These are phyloP conservation scores for Lasioglossum morio DNA, from an alignment of 2,888 invertebrate species.

Conservation along the genomic window DNA sequence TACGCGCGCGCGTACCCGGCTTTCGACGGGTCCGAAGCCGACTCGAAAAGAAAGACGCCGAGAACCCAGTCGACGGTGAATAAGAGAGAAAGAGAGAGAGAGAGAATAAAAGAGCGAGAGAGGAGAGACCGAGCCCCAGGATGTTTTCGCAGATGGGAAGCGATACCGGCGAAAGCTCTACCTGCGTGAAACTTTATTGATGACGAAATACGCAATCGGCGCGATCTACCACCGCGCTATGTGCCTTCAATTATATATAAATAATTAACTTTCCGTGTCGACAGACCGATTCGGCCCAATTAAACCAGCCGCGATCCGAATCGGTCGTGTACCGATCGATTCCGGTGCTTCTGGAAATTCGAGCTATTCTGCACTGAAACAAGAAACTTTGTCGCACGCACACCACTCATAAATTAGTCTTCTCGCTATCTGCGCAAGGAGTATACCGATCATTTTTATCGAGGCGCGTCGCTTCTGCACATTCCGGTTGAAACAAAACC, in stretches of 20 bases:
- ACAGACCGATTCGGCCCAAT: constrained; percentile 67
- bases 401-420: not conserved
- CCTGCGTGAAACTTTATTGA: constrained; percentile 74
- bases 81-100: constrained; percentile 26
- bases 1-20: constrained; percentile 31
- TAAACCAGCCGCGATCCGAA: constrained; percentile 64
- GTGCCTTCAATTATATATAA: constrained; percentile 75
- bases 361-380: not conserved
- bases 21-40: constrained; percentile 43
- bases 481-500: not conserved
- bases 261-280: constrained; percentile 73
- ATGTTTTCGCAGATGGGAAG: constrained; percentile 74
- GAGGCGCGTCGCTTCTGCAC: not conserved
- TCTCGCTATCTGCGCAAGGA: not conserved
- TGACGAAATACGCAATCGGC: constrained; percentile 76
- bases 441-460: not conserved
- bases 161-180: constrained; percentile 71
- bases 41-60: constrained; percentile 29
- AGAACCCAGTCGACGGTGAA: not conserved
- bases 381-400: not conserved
- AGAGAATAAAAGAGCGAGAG: not conserved
- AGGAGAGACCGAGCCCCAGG: constrained; percentile 45
- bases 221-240: constrained; percentile 70
- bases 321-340: constrained; percentile 54
- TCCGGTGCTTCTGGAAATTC: not conserved